phyloP scores from a whole-genome alignment of 2,888 invertebrate genomes.

The Disparrhopalites patrizii region DNA sequence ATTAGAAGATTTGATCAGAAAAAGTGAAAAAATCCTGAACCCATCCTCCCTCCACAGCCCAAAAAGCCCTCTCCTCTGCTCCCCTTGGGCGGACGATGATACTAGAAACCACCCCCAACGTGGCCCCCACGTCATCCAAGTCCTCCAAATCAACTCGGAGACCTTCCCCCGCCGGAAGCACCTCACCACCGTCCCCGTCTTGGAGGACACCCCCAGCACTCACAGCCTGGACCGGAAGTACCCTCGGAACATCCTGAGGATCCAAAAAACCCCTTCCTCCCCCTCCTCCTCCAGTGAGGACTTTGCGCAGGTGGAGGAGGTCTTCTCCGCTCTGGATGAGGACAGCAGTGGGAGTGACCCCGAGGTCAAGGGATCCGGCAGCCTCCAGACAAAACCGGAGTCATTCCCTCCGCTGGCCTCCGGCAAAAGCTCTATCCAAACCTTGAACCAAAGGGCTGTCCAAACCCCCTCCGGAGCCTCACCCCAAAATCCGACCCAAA shows the following conservation, averaged over 20 bases:
- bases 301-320: not conserved
- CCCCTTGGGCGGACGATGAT: too few relatives aligned
- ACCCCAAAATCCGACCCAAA: too few relatives aligned
- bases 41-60: not conserved
- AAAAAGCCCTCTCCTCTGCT: too few relatives aligned
- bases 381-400: too few relatives aligned
- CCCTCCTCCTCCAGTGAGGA: constrained; percentile 2
- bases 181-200: not conserved
- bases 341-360: constrained; percentile 1
- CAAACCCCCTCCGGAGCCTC: too few relatives aligned
- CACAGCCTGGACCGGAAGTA: constrained; percentile 18
- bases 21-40: constrained; percentile 32
- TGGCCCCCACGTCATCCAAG: too few relatives aligned
- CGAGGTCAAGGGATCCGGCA: too few relatives aligned
- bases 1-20: constrained; percentile 26
- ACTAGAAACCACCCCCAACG: too few relatives aligned
- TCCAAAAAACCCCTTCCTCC: constrained; percentile 1
- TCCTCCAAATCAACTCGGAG: too few relatives aligned
- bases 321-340: not conserved
- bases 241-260: constrained; percentile 5
- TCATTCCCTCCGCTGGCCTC: too few relatives aligned
- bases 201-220: not conserved
- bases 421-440: too few relatives aligned
- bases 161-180: constrained; percentile 23
- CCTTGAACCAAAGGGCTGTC: too few relatives aligned